Base-by-base conservation (phyloP, 2,797 vertebrate genomes). In the Galaxias olidus region DNA sequence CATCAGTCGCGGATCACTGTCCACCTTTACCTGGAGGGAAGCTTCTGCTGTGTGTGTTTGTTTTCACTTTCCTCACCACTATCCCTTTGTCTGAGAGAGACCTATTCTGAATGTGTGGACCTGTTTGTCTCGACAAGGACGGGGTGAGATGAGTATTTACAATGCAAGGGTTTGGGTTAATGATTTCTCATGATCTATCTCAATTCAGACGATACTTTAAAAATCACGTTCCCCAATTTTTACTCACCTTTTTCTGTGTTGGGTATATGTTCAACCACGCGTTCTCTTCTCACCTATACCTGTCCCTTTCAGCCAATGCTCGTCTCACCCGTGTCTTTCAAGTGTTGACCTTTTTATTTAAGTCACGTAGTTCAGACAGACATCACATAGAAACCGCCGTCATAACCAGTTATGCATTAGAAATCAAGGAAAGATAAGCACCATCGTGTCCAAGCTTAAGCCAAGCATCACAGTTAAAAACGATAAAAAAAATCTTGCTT, bases 391-490 rank as follows among this genome's bases (percentile, higher is more conserved):
- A 85, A 81, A 79, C 76, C 75, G 80, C 75, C 74, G 63, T 82
- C 84, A 78, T 90, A 88, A 88, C 89, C 85, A 87, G 81, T 81
- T 65, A 52, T 55, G 73, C 87, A 75, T 47, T 71, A 84, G 84
- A 84, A 91, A 90, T 91, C 88, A 90, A 90, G 91, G 90, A 91
- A 80, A 70, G 80, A 85, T 84, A 83, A 90, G 86, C 86, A 73
- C 84, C 87, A 85, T 86, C 88, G 87, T 91, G 89, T 89, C 85
- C 77, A 80, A 84, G 82, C 83, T 55, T 65, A 75, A 89, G 86
- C 82, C 63, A 70, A 86, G 85, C 89, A 91, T 91, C 89, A 88
- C 90, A 88, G 66, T 89, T 91, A 89, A 88, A 91, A 89, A 86
- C 84, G 71, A 75, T 72, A 20, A 11, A 73, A 90, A 90, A 90